Percentiles rank a stretch among this genome's conserved stretches.
Conservation (phyloP, 1,140 invertebrate genomes). For the Argopecten irradians region DNA sequence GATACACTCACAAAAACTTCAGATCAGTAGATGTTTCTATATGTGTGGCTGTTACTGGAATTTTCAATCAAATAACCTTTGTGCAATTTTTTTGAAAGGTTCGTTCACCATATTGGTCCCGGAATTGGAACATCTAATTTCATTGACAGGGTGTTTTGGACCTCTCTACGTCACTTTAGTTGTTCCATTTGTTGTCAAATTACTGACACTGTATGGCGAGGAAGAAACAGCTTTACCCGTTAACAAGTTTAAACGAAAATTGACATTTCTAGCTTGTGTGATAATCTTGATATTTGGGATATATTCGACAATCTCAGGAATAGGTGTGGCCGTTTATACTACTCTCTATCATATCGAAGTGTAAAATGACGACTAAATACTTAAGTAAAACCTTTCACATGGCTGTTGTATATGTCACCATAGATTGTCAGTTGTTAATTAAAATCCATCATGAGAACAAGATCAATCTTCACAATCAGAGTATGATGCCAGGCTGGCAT, state of each 20-base stretch:
- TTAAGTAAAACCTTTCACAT: too few species aligned
- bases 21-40: not conserved
- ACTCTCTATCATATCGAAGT: not conserved
- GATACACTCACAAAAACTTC: too few species aligned
- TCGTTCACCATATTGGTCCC: not conserved
- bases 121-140: not conserved
- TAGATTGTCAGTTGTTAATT: too few species aligned
- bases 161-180: not conserved
- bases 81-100: not conserved
- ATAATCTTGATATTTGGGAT: not conserved
- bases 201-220: not conserved
- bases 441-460: too few species aligned
- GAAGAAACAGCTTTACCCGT: not conserved
- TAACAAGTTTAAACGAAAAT: not conserved
- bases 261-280: not conserved
- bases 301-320: not conserved
- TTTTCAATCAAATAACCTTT: too few species aligned
- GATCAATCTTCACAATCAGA: too few species aligned
- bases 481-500: too few species aligned
- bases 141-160: not conserved
- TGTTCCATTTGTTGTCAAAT: not conserved
- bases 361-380: too few species aligned
- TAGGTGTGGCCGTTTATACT: not conserved
- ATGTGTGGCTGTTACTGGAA: too few species aligned
- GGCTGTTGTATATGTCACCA: too few species aligned